Evolutionary conservation across 2,113 vertebrate species (phyloP).

Genomic region (Sceloporus tristichus): DNA sequence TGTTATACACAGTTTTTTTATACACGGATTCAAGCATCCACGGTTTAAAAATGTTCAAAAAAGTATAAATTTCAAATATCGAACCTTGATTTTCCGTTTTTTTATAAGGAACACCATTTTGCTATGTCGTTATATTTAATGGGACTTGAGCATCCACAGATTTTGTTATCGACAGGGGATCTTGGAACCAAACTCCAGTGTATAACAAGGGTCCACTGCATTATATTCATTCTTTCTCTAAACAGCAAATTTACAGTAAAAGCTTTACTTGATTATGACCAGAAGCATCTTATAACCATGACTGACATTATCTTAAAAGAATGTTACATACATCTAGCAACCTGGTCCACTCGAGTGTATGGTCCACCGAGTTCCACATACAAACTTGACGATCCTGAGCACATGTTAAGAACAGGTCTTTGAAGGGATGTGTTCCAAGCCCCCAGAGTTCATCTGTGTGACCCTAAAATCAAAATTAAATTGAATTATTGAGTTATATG

Average conservation of each 20-base stretch:
- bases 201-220: no score
- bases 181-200: no score
- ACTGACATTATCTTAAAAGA: constrained; percentile 2
- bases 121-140: no score
- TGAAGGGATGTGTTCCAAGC: constrained; percentile 93
- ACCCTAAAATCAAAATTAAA: constrained; percentile 79
- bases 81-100: no score
- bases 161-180: no score
- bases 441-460: constrained; percentile 99
- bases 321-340: constrained; percentile 87
- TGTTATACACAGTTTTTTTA: no score
- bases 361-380: constrained; percentile 91
- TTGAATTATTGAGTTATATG: not conserved
- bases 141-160: no score
- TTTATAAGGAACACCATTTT: no score
- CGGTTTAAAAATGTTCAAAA: no score
- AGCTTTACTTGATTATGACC: not conserved
- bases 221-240: no score
- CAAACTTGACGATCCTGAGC: constrained; percentile 97
- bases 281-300: not conserved
- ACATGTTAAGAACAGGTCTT: constrained; percentile 91
- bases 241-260: not conserved
- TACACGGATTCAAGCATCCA: no score
- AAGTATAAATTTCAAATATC: no score
- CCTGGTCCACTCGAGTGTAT: constrained; percentile 94